Base-by-base conservation (phyloP, 2,888 invertebrate genomes). In the Eupithecia exiguata region DNA sequence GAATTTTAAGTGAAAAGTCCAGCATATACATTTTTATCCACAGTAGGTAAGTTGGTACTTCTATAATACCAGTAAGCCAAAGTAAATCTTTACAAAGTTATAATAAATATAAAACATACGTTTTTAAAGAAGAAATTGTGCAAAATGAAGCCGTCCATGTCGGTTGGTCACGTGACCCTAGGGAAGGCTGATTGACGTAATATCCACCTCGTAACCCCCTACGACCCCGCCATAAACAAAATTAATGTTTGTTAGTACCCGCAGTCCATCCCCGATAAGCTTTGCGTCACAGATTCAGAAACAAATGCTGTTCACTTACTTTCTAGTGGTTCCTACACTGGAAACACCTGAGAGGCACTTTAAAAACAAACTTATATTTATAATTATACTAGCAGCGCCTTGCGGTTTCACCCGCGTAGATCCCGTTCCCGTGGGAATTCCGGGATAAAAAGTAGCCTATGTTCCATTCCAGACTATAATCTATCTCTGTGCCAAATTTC, bases 221-320 rank as follows among this genome's bases (percentile, higher is more conserved):
- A 75, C 86, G 87, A 83, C 89, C 89, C 88, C 78, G 82, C 88
- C 88, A 91, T 91, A 91, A 91, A 91, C 88, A 84, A 89, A 92
- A 91, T 90, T 89, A 89, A 89, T 91, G 90, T 90, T 90, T 90
- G 89, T 71, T 61, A 62, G 75, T 73, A 73, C 73, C 72, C 25
- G 69, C 25, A 30, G 73, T 71, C 73, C 71, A 68, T 86, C 86
- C 88, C 85, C 87, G 84, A 88, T 88, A 88, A 89, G 86, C 84
- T 86, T 86, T 70, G 65, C 70, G 85, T 83, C 73, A 71, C 66
- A 76, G 76, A 69, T 65, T 69, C 46, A 25, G 25, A 16, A 66
- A 66, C 66, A 66, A 40, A 38, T 40, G n/a, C 6, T 14, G 1
- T 66, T 66, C 14, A 43, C 25, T 25, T n/a, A 38, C 36, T 30